These are phyloP conservation scores for Cuniculus paca DNA, from an alignment of 2,797 vertebrate species.

Conservation along the genomic window DNA sequence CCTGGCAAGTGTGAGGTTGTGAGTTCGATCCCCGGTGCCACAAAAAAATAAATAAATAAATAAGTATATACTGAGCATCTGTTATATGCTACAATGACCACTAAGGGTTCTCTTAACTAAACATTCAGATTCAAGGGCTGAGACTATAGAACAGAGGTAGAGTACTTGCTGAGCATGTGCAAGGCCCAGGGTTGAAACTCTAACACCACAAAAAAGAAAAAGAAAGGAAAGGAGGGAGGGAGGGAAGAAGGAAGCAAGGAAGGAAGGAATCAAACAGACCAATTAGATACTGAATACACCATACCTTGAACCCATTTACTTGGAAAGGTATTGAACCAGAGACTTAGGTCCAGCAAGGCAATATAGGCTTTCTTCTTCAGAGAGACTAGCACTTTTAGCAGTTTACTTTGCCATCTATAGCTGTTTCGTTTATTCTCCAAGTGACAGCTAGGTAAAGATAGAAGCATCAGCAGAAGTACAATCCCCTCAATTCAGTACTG, in stretches of 20 bases:
- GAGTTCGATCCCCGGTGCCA: too few species aligned
- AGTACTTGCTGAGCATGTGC: neutral
- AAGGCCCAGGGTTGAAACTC: neutral
- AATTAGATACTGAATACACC: neutral
- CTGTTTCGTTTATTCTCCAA: slow-evolving; percentile 40
- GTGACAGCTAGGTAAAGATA: neutral
- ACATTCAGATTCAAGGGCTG: neutral
- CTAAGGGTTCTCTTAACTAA: neutral
- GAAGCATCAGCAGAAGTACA: neutral
- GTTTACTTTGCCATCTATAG: neutral
- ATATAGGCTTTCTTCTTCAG: neutral
- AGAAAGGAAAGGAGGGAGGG: too few species aligned
- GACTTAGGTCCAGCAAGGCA: neutral
- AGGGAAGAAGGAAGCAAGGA: neutral
- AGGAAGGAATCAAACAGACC: neutral
- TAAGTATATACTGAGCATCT: slow-evolving; percentile 9
- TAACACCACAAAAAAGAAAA: neutral
- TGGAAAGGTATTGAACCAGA: slow-evolving; percentile 6
- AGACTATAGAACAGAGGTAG: neutral
- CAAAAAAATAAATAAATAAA: too few species aligned
- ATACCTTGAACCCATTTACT: slow-evolving; percentile 2
- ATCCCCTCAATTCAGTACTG: neutral
- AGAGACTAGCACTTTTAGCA: neutral
- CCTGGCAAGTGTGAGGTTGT: too few species aligned
- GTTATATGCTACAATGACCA: neutral